Evolutionary conservation across 2,113 vertebrate species (phyloP), one percentile per base, ranked within the genome.

Genomic region (Epinephelus cyanopodus): DNA sequence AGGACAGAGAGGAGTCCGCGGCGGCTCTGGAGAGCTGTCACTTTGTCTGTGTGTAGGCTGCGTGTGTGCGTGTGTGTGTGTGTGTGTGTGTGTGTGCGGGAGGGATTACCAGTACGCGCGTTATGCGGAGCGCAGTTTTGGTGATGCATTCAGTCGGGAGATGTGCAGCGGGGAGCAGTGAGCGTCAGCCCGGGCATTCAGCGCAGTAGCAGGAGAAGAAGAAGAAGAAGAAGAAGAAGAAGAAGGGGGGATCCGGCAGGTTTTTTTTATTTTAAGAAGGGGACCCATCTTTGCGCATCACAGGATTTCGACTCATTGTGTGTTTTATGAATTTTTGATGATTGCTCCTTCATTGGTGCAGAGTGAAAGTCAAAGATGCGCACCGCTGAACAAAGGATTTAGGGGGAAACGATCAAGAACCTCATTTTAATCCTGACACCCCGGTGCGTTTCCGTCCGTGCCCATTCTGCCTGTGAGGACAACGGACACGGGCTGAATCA

Each of bases 361-460:
- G 77, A 77, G 65, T 71, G 77, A 83, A 79, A 81, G 81, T 86
- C 73, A 66, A 61, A 85, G 83, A 80, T 87, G 87, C 80, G 87
- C 88, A 79, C 78, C 52, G 65, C 81, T 79, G 71, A 90, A 93
- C 91, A 93, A 93, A 94, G 90, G 93, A 89, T 92, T 91, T 92
- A 87, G 64, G 60, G 53, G 62, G 37, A 57, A 89, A 86, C 56
- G 77, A 85, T 52, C 61, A 70, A 75, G 21, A 77, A 75, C 3
- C 25, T 52, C n/a, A 21, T 69, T 83, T 77, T 25, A 68, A 76
- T 42, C 74, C 61, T 19, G 52, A 68, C 65, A 67, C 66, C 42
- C 70, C 70, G n/a, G 61, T 21, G 58, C 39, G 63, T 23, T 50
- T 62, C 29, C 19, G 18, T 57, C 65, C 25, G 78, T 87, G 79